phyloP scores from a whole-genome alignment of 2,113 vertebrate genomes.

The Notothenia rossii region DNA sequence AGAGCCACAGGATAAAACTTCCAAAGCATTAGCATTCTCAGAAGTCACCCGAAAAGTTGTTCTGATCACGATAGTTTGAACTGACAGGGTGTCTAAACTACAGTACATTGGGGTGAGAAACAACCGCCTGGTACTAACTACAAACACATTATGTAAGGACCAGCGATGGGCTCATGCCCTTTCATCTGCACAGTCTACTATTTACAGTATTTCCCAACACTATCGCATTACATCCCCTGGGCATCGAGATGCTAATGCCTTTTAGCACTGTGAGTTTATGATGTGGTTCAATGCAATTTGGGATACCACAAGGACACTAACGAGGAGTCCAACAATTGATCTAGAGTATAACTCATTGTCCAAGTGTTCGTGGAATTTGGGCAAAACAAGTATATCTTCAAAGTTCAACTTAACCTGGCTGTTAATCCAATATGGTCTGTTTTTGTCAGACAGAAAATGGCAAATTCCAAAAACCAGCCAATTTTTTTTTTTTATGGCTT shows the following conservation, averaged over 20 bases:
- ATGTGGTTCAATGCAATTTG: slow-evolving; percentile 44
- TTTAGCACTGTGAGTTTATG: slow-evolving; percentile 31
- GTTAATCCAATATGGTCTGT: not conserved
- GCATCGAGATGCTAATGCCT: slow-evolving; percentile 48
- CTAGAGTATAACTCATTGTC: not conserved
- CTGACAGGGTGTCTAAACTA: slow-evolving; percentile 87
- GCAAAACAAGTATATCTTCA: not conserved
- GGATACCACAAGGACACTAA: slow-evolving; percentile 16
- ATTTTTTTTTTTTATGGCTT: not conserved
- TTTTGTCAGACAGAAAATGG: not conserved
- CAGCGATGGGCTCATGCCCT: slow-evolving; percentile 44
- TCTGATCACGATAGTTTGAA: slow-evolving; percentile 86
- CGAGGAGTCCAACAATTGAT: not conserved
- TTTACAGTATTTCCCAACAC: slow-evolving; percentile 73
- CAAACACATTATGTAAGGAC: slow-evolving; percentile 79
- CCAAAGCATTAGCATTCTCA: slow-evolving; percentile 84
- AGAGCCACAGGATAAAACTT: slow-evolving; percentile 85
- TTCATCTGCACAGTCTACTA: slow-evolving; percentile 75
- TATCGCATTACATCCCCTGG: slow-evolving; percentile 76
- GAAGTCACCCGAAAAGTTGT: slow-evolving; percentile 81
- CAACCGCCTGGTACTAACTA: slow-evolving; percentile 82
- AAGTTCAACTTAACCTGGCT: not conserved
- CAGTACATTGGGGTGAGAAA: slow-evolving; percentile 82
- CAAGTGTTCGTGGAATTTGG: slow-evolving; percentile 7
- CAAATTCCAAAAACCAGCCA: not conserved